Evolutionary conservation across 1,140 invertebrate species (phyloP), one percentile per base, ranked within the genome.

Genomic region (Pteromalus puparum): DNA sequence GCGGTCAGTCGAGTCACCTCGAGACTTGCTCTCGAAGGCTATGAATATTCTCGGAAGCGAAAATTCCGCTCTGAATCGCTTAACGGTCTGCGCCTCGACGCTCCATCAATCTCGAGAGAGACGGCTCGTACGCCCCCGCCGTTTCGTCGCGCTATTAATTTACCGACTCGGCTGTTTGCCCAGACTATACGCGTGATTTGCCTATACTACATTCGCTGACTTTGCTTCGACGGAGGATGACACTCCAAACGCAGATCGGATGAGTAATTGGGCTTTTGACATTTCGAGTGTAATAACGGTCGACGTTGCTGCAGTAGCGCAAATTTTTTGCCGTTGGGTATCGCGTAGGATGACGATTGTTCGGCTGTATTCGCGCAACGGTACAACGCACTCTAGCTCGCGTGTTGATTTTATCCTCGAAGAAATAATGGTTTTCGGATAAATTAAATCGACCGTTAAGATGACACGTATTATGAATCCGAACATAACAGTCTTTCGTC

Each of bases 51-150:
- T 74, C 48, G 18, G 48, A 65, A 76, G 24, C 53, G 53, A 76
- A 68, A 82, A 82, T 82, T 82, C 48, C 72, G 30, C 30, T 65
- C 34, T n/a, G 53, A 24, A 80, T 80, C 68, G 79, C 12, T 81
- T 73, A 81, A 81, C 79, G 68, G 67, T 48, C 10, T 13, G 26
- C 70, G 70, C 70, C 26, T 24, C 70, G 70, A 4, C 34, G 72
- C 9, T 61, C 48, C 46, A 77, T 77, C 48, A 77, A 26, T 77
- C 28, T 48, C 46, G n/a, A n/a, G n/a, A n/a, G 67, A 68, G 13
- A 7, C 67, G 6, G 26, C 15, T 26, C 12, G 13, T 13, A 70
- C 75, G 46, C 75, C 48, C 75, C 26, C 72, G 34, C 46, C 21
- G 3, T 48, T 34, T 21, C 18, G 13, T 46, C 75, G 24, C 75